Base-by-base conservation (phyloP, 2,888 invertebrate species). In the Uloborus plumipes region DNA sequence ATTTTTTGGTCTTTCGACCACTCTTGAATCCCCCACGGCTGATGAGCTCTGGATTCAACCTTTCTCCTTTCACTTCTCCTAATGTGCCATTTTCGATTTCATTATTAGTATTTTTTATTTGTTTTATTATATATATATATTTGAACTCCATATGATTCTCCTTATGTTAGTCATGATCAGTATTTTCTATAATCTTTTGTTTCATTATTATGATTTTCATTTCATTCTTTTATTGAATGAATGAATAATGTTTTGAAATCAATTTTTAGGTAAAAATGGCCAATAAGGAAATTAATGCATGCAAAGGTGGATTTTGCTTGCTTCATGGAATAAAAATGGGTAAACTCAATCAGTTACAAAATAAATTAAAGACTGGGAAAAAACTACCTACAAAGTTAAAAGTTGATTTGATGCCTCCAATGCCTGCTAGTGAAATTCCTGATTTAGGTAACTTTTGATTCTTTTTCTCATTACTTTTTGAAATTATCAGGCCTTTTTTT, bases 301-400 rank as follows among this genome's bases (percentile, higher is more conserved):
- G 80, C 39, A 81, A 81, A 64, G 80, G 80, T 20, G 80, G 22
- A 39, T 81, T 81, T 49, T 18, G 26, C 50, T n/a, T 69, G 47
- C 59, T 74, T 0, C 69, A 74, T 74, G 69, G 69, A 15, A 18
- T 81, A 22, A 81, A 74, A 74, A 4, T 50, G n/a, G 51, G 64
- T 14, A 69, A 53, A 53, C 13, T 81, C 9, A 31, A 49, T 18
- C 55, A 64, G 0, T 15, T 81, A n/a, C 80, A 74, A 59, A 50
- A 22, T 47, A 74, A 22, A 39, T 2, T 81, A 9, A 81, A 81
- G 69, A 16, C 47, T 18, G 80, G 67, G n/a, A 58, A 22, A 11
- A 39, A n/a, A 15, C 13, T 59, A 20, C 74, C 74, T 13, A 6
- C 31, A 6, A 7, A 11, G 16, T 39, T 64, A 7, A 47, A 50